Percentiles rank a stretch among this genome's conserved stretches.
Conservation (phyloP, 2,797 vertebrate genomes). For the Poecile montanus region DNA sequence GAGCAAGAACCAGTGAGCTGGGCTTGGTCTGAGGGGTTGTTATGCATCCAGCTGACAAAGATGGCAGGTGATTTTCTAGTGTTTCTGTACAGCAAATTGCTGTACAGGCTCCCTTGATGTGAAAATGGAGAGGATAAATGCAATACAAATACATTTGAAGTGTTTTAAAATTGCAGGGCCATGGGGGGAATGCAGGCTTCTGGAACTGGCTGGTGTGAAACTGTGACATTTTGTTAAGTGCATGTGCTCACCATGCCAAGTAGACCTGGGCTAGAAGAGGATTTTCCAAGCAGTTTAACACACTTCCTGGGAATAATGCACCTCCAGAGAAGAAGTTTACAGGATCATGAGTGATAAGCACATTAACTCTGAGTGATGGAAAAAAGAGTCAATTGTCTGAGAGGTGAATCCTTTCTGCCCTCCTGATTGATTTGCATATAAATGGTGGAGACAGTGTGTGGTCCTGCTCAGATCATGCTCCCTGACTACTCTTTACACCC, state of each 20-base stretch:
- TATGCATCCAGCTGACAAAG: neutral
- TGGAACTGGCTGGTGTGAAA: neutral
- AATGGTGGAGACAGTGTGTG: accelerated
- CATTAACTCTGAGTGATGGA: neutral
- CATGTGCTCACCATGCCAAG: neutral
- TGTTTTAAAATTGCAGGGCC: neutral
- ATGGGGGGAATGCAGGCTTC: neutral
- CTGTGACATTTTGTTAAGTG: neutral
- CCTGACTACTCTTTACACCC: neutral
- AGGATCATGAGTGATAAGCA: neutral
- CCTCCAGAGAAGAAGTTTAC: neutral
- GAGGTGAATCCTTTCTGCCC: neutral
- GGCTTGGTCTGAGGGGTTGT: neutral
- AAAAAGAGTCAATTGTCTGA: neutral
- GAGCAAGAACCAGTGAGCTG: neutral
- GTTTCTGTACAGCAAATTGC: neutral
- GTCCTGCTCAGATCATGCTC: neutral
- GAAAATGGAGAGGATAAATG: neutral
- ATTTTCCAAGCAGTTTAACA: neutral
- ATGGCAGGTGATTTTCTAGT: neutral
- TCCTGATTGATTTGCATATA: neutral
- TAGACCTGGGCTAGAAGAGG: neutral
- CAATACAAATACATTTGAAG: neutral
- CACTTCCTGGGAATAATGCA: neutral
- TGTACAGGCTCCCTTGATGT: neutral